phyloP scores from a whole-genome alignment of 1,140 invertebrate species.

The Diabrotica virgifera region DNA sequence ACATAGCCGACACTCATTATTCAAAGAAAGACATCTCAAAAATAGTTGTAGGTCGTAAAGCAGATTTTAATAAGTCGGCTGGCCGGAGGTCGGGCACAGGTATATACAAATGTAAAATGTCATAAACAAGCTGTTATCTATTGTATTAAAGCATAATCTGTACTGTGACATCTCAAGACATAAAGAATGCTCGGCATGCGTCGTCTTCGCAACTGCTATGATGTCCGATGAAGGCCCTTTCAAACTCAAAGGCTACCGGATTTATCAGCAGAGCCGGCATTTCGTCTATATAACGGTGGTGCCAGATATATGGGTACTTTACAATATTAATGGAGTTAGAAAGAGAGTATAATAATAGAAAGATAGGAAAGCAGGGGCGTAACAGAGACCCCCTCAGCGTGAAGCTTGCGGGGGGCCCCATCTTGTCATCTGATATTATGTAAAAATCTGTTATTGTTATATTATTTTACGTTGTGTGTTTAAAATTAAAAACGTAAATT shows the following conservation, averaged over 20 bases:
- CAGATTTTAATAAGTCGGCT: slow-evolving; percentile 22
- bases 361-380: too few species aligned
- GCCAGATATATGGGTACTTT: too few species aligned
- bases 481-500: too few species aligned
- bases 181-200: slow-evolving; percentile 17
- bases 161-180: slow-evolving; percentile 20
- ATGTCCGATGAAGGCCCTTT: slow-evolving; percentile 10
- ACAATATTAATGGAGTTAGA: too few species aligned
- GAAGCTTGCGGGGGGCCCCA: too few species aligned
- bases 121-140: slow-evolving; percentile 25
- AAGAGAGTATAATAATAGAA: too few species aligned
- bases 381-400: too few species aligned
- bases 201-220: background rate
- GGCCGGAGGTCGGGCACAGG: background rate
- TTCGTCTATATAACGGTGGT: too few species aligned
- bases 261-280: background rate
- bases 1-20: background rate
- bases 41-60: slow-evolving; percentile 8
- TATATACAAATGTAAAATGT: slow-evolving; percentile 21
- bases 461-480: too few species aligned
- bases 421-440: too few species aligned
- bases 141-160: slow-evolving; percentile 21
- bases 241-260: slow-evolving; percentile 6
- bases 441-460: too few species aligned
- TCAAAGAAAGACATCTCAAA: background rate